Evolutionary conservation across 2,888 invertebrate species (phyloP), one percentile per base, ranked within the genome.

Genomic region (Sminthurinus aureus): DNA sequence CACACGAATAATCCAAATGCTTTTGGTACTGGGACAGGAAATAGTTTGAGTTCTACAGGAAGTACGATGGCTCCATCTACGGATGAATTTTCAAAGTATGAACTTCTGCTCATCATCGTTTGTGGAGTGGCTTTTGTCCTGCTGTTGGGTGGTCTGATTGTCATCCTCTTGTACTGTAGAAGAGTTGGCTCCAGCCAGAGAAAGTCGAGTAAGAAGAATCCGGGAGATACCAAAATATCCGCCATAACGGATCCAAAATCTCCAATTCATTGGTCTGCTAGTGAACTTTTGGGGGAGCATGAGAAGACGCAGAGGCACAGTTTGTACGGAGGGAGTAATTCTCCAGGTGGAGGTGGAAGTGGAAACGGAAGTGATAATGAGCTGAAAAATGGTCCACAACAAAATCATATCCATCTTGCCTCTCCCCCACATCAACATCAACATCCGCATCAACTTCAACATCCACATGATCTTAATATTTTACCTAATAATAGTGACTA

Each of bases 231-330:
- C 13, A 87, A 88, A 79, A 87, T 88, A 69, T 88, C 85, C 12
- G 88, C 88, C 6, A 88, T 88, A 74, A 85, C 86, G 74, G 84
- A 85, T 58, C 83, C 83, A 15, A 88, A 88, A 73, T 87, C 86
- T 13, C 88, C 88, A 0, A 87, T 87, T 66, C 88, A 88, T 76
- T 88, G 88, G 88, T 92, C 92, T 50, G 93, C 93, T 1, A 92
- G 92, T 4, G 93, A 93, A 87, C 89, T 93, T 15, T 89, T 93
- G 0, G 92, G 92, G 86, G 92, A 93, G 88, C 93, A 93, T 88
- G 93, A 93, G 88, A 38, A 38, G 38, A 38, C 38, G 38, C 38
- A 38, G 38, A 38, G 38, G 38, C 91, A 91, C 85, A 92, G 92
- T 87, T 92, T 92, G 0, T 89, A 91, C 88, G 90, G 89, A 18